These are phyloP conservation scores for Agrotis exclamationis DNA, from an alignment of 2,888 invertebrate species.

Conservation along the genomic window DNA sequence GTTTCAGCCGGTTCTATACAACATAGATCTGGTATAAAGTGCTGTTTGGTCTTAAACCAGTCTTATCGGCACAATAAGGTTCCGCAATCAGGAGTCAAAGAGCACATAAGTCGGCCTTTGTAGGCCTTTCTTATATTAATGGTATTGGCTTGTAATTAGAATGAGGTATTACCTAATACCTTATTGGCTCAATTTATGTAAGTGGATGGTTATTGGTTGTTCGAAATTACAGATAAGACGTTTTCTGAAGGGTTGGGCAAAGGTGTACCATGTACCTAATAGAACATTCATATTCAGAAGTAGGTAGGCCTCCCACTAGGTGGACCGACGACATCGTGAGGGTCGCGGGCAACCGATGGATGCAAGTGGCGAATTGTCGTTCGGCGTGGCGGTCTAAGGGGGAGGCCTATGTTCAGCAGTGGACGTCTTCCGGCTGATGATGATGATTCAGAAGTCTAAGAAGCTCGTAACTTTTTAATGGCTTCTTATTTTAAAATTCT, in stretches of 20 bases:
- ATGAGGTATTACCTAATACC: constrained; percentile 23
- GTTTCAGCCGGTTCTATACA: constrained; percentile 38
- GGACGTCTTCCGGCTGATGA: too few species aligned
- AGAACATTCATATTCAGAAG: too few species aligned
- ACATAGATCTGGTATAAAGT: constrained; percentile 49
- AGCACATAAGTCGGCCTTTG: constrained; percentile 38
- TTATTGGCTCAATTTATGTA: neutral
- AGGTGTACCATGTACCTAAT: too few species aligned
- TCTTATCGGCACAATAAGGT: constrained; percentile 65
- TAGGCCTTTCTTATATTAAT: constrained; percentile 40
- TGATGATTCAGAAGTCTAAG: too few species aligned
- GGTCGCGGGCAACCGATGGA: too few species aligned
- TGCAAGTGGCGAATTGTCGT: too few species aligned
- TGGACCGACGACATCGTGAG: too few species aligned
- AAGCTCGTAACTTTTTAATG: too few species aligned
- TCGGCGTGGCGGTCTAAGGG: too few species aligned
- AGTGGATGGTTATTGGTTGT: neutral
- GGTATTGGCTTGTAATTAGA: constrained; percentile 48
- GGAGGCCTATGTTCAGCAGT: too few species aligned
- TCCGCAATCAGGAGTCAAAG: constrained; percentile 56
- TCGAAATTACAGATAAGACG: neutral
- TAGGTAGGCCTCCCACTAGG: too few species aligned
- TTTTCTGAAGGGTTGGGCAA: neutral
- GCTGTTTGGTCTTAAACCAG: constrained; percentile 53
- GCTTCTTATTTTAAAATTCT: too few species aligned